Evolutionary conservation across 2,113 vertebrate genomes (phyloP), one percentile per base, ranked within the genome.

Genomic region (Canis aureus): DNA sequence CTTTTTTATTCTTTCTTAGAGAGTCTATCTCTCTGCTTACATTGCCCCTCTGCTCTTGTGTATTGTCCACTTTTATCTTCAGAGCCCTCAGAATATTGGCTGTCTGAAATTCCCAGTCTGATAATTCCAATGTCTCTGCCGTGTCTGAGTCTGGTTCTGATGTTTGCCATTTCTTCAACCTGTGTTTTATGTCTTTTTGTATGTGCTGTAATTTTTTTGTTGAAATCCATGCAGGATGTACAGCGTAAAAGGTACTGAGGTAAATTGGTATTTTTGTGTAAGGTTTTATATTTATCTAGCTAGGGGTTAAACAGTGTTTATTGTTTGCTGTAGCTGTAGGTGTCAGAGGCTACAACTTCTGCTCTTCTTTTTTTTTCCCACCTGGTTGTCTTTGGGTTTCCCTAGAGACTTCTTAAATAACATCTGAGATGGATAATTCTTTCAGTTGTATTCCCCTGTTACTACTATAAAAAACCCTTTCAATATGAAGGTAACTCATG

Each of bases 31-130:
- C 13, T 91, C 43, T 57, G 20, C 64, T 55, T 89, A 13, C 6
- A 3, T 11, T 78, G 0, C 1, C 19, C 19, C 55, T 12, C 20
- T 74, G 11, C 12, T 32, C 9, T 51, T 43, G 1, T 1, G n/a
- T 16, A 0, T 32, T 53, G 27, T 51, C 19, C n/a, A 25, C 11
- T 69, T 73, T 73, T 91, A 57, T n/a, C 59, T 27, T 94, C 38
- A 81, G 51, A 85, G 16, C 19, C 51, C 9, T 67, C 43, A 53
- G 22, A 32, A 22, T 92, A 22, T 89, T 74, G 79, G 12, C 23
- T 64, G 51, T 69, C 81, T 64, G 73, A 38, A 66, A 29, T 85
- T 32, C 19, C 2, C 32, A 81, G 3, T 29, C 19, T 69, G 53
- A 57, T 29, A 8, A 74, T 83, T 89, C 35, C 27, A 60, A 2